Evolutionary conservation across 2,113 vertebrate species (phyloP), one percentile per base, ranked within the genome.

Genomic region (Laticauda colubrina): DNA sequence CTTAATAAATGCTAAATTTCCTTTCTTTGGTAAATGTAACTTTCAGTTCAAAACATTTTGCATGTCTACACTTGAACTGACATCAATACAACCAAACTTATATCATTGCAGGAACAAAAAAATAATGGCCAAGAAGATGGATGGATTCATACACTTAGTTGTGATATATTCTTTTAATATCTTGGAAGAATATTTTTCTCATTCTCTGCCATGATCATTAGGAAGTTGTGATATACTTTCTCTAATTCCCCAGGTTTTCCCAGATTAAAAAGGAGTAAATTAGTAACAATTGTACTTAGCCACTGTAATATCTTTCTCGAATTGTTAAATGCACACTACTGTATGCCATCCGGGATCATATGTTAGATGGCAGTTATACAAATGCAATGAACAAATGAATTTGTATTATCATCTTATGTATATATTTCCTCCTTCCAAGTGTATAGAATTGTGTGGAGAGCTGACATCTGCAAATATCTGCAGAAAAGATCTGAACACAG

Each of bases 1-100:
- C 48, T 90, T 91, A 95, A 94, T 11, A 26, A 61, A 20, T 39
- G n/a, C 15, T 39, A 89, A 24, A 88, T 91, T 81, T 93, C 55
- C 91, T 92, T 81, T 93, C 29, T 64, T 69, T 29, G 11, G 15
- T 45, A 43, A 20, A 85, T 43, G 69, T 48, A 94, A 14, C 69
- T 89, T 61, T 92, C 90, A 29, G 85, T 89, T 90, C 92, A 1
- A 3, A 21, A 54, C 15, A 53, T 5, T 24, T 34, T 7, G 4
- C 24, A 9, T 81, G 24, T 29, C 89, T 45, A 69, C 18, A 55
- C 24, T 18, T 21, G 69, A 75, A 75, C n/a, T 23, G 45, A 53
- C 15, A 23, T 81, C 89, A 75, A 8, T 81, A 39, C 69, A 81
- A 81, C 18, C 69, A 81, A 39, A 81, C 7, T 39, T 39, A 39